phyloP scores from a whole-genome alignment of 2,797 vertebrate species.

The Iguana delicatissima region DNA sequence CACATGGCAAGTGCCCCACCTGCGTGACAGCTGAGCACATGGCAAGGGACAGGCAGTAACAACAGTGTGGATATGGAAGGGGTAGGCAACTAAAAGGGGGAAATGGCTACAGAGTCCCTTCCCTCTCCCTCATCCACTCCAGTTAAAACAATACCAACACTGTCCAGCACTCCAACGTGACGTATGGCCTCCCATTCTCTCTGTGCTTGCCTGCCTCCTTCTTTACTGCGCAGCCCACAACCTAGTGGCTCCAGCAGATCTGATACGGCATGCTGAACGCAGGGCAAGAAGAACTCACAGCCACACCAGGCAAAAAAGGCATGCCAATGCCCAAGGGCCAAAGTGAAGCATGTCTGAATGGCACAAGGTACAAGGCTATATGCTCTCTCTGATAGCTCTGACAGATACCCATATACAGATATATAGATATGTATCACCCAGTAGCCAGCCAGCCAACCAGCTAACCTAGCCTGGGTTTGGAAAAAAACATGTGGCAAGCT shows the following conservation, averaged over 20 bases:
- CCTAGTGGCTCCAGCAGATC: not conserved
- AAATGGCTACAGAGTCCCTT: not conserved
- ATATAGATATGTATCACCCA: too few species aligned
- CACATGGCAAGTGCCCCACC: not conserved
- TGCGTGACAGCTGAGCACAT: not conserved
- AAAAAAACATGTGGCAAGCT: slow-evolving; percentile 29
- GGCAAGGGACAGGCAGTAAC: not conserved
- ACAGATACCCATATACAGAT: too few species aligned
- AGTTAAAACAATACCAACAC: not conserved
- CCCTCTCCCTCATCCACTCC: too few species aligned
- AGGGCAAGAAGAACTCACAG: not conserved
- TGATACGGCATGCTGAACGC: not conserved
- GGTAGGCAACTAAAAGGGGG: not conserved
- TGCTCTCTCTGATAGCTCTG: not conserved
- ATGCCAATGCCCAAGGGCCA: not conserved
- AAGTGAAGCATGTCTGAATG: not conserved
- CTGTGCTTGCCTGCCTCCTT: not conserved
- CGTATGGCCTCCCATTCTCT: not conserved
- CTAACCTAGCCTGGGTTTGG: not conserved
- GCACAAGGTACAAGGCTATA: slow-evolving; percentile 1
- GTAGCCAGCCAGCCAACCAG: too few species aligned
- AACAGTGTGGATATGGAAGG: not conserved
- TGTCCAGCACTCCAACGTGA: not conserved
- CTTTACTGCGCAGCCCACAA: not conserved
- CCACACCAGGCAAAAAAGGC: not conserved